Conservation (phyloP, 2,113 vertebrate species). For the Macheiramphus alcinus region DNA sequence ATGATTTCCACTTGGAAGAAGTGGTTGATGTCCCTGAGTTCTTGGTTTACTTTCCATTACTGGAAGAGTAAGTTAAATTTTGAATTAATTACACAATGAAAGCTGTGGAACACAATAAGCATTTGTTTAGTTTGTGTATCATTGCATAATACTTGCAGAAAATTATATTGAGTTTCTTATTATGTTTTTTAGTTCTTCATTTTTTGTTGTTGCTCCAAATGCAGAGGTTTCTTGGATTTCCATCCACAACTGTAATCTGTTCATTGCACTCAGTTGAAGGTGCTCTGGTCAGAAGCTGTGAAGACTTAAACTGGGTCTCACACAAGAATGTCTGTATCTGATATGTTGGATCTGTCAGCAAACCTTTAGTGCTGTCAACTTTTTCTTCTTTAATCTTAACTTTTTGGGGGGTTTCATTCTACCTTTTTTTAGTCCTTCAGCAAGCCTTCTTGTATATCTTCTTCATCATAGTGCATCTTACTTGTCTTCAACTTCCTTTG, state of each 20-base stretch:
- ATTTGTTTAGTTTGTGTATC: neutral
- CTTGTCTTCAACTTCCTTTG: neutral
- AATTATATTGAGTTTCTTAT: neutral
- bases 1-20: slow-evolving; percentile 93
- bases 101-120: neutral
- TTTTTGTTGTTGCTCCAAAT: neutral
- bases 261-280: neutral
- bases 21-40: slow-evolving; percentile 97
- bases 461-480: neutral
- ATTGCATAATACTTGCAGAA: neutral
- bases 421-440: neutral
- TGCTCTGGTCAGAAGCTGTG: neutral
- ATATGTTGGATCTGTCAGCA: neutral
- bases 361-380: neutral
- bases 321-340: neutral
- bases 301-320: neutral
- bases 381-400: neutral
- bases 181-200: neutral
- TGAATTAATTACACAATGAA: neutral
- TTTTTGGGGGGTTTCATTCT: neutral
- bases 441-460: neutral
- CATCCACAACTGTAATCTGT: neutral
- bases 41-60: slow-evolving; percentile 94
- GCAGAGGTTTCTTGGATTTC: neutral
- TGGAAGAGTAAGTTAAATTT: slow-evolving; percentile 84